Evolutionary conservation across 2,797 vertebrate genomes (phyloP).

Genomic region (Triplophysa yarkandensis): DNA sequence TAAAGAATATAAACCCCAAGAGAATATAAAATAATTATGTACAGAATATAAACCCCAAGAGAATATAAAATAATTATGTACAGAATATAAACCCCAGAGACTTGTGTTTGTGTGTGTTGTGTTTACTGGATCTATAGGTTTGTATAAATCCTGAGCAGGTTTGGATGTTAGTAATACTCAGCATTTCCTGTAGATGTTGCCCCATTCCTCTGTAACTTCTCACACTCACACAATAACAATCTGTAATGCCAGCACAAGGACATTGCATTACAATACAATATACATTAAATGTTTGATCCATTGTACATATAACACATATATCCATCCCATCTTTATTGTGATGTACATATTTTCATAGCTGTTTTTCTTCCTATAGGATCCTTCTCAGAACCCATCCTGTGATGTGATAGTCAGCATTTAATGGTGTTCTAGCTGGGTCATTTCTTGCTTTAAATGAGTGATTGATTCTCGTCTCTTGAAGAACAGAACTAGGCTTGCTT

Average conservation of each 20-base stretch:
- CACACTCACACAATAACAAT: background rate
- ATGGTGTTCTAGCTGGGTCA: background rate
- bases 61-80: too few species aligned
- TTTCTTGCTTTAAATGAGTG: slow-evolving; percentile 10
- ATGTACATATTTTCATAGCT: too few species aligned
- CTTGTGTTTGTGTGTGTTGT: background rate
- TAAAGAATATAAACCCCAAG: too few species aligned
- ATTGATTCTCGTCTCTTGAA: slow-evolving; percentile 14
- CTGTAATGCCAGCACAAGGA: background rate
- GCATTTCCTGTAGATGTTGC: slow-evolving; percentile 35
- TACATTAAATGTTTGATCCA: background rate
- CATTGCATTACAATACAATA: background rate
- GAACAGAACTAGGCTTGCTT: background rate
- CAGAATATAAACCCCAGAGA: too few species aligned
- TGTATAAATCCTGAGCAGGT: background rate
- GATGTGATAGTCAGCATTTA: background rate
- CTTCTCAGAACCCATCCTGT: background rate
- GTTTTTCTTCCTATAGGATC: too few species aligned
- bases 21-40: too few species aligned
- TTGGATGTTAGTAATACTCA: slow-evolving; percentile 18
- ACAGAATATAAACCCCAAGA: too few species aligned
- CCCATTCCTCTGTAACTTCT: slow-evolving; percentile 14
- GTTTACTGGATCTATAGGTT: background rate
- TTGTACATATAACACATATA: too few species aligned
- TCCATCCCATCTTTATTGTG: too few species aligned